Conservation (phyloP, 1,140 invertebrate species). For the Procambarus virginalis region DNA sequence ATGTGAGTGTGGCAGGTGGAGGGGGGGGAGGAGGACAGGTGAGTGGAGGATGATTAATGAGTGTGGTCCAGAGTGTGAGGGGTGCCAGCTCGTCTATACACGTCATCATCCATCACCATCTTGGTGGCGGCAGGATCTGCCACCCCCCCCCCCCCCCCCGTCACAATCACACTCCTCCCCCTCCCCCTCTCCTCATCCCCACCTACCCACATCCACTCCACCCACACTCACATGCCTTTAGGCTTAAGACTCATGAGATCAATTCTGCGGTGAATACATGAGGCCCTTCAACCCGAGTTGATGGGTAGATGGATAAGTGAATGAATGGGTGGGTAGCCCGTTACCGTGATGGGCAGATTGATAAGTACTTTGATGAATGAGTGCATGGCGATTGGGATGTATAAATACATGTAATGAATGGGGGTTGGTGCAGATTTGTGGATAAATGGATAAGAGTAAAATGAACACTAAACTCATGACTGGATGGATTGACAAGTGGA, state of each 20-base stretch:
- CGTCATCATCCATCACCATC: slow-evolving; percentile 16
- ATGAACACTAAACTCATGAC: too few species aligned
- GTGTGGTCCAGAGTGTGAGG: background rate
- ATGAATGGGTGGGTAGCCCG: background rate
- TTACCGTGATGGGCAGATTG: too few species aligned
- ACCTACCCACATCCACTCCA: background rate
- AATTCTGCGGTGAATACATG: too few species aligned
- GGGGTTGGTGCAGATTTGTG: too few species aligned
- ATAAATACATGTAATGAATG: too few species aligned
- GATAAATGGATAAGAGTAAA: too few species aligned
- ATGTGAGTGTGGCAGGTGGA: background rate
- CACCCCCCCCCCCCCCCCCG: background rate
- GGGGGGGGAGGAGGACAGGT: background rate
- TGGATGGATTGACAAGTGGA: too few species aligned
- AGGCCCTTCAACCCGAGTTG: background rate
- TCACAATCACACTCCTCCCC: background rate
- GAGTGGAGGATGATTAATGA: background rate
- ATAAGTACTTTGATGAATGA: too few species aligned
- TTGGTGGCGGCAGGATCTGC: background rate
- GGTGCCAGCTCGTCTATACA: background rate
- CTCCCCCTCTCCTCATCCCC: slow-evolving; percentile 7
- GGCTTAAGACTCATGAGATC: too few species aligned
- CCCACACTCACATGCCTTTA: too few species aligned
- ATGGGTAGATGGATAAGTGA: background rate
- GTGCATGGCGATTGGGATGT: too few species aligned